Evolutionary conservation across 2,888 invertebrate species (phyloP), one percentile per base, ranked within the genome.

Genomic region (Conomelus anceps): DNA sequence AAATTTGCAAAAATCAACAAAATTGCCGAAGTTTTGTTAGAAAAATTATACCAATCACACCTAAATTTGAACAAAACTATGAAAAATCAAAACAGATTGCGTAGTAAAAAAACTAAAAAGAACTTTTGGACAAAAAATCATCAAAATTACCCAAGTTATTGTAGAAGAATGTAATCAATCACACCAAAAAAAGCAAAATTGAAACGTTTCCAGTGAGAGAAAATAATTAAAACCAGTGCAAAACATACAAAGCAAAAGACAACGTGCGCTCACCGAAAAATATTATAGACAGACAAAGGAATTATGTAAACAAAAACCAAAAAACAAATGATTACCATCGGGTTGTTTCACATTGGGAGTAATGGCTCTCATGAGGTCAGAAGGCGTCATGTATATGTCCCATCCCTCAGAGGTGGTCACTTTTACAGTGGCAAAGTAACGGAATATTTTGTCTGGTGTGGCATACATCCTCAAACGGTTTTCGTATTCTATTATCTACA

Each of bases 371-470:
- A 99, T 95, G 94, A 99, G 99, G 94, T 99, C 99, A 94, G 98
- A 98, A 86, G 99, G 99, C 87, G 99, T 99, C 99, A 99, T 99
- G 93, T 95, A 99, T 91, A 98, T 95, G 93, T 98, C 97, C 89
- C 95, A 95, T 91, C 94, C 94, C 91, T 96, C 95, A 91, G 94
- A 94, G 92, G 94, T 94, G 90, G 95, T 94, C 90, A 98, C 94
- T 94, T 97, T 97, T 92, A 99, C 96, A 23, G 99, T 99, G 86
- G 99, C 99, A 95, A 99, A 99, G 94, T 99, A 99, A 91, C 99
- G 96, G 94, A 99, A 99, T 93, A 99, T 98, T 95, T 99, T 99
- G 94, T 99, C 99, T 88, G 99, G 99, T 84, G 99, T 98, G n/a
- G 99, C 99, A 94, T 96, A 99, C 91, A 97, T 95, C 92, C 99